Evolutionary conservation across 2,797 vertebrate genomes (phyloP), one percentile per base, ranked within the genome.

Genomic region (Saxicola maurus): DNA sequence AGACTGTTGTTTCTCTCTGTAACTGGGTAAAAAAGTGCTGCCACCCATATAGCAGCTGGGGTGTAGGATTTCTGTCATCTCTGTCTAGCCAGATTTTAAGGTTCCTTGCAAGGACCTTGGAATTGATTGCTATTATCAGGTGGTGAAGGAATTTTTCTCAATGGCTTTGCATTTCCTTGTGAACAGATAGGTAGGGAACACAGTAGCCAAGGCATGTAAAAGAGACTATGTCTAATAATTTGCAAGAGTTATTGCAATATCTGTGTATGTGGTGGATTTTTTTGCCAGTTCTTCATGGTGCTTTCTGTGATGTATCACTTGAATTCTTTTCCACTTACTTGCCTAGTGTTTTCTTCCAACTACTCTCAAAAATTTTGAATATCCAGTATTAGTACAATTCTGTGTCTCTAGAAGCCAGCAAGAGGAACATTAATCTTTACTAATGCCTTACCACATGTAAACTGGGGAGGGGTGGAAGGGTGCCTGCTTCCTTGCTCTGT

Each of bases 231-330:
- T 56, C 45, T 86, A 78, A 46, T 48, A 52, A 52, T 35, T 53
- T 65, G 17, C 9, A 62, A 66, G 49, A 66, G n/a, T 4, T 69
- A 13, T 48, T 61, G 27, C 42, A 75, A 7, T 56, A 42, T 64
- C 30, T 42, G 4, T 4, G 0, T 78, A 38, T 4, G 1, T 65
- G 45, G 16, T 37, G 13, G 17, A 1, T 0, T 0, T 4, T 51
- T 88, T 48, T 43, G 56, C 8, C 33, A 45, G 28, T 65, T 55
- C 27, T 75, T 37, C 23, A 19, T 15, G 33, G 11, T 55, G 8
- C 20, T 78, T 84, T 68, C 56, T 82, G 7, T 62, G 31, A 56
- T 77, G 67, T 86, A 23, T 56, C 21, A 43, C 23, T 37, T 48
- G 49, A 84, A 67, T 85, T 82, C 42, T 67, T 76, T 45, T 30